phyloP scores from a whole-genome alignment of 2,888 invertebrate species.

The Cataglyphis cursor region DNA sequence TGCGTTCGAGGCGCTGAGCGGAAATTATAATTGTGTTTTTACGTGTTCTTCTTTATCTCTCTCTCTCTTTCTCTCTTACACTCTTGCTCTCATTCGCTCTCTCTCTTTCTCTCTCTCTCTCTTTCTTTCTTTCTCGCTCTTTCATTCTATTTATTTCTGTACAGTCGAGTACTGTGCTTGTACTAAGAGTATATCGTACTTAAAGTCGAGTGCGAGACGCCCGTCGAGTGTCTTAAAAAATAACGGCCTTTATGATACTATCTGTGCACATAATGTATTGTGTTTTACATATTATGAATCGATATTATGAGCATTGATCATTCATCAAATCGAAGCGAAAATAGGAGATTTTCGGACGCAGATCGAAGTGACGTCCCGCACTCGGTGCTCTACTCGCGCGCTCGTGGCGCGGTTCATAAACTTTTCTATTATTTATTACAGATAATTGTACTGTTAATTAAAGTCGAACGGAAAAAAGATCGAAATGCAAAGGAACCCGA shows the following conservation, averaged over 20 bases:
- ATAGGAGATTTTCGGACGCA: not conserved
- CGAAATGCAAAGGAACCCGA: slow-evolving; percentile 76
- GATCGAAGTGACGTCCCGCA: slow-evolving; percentile 55
- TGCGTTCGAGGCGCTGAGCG: slow-evolving; percentile 86
- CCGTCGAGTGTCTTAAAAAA: slow-evolving; percentile 32
- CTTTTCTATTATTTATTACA: slow-evolving; percentile 74
- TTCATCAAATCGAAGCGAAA: slow-evolving; percentile 12
- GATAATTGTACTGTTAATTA: slow-evolving; percentile 81
- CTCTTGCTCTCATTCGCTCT: slow-evolving; percentile 38
- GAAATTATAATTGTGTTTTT: slow-evolving; percentile 78
- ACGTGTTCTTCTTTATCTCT: slow-evolving; percentile 68
- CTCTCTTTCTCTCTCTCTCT: slow-evolving; percentile 29
- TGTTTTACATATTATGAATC: slow-evolving; percentile 8
- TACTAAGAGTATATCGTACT: slow-evolving; percentile 82
- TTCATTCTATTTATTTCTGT: slow-evolving; percentile 59
- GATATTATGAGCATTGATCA: not conserved
- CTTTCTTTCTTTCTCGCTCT: slow-evolving; percentile 26
- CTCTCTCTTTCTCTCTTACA: slow-evolving; percentile 29
- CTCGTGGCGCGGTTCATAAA: slow-evolving; percentile 61
- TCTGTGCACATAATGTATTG: not conserved
- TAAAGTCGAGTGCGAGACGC: slow-evolving; percentile 67
- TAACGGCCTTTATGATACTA: slow-evolving; percentile 14
- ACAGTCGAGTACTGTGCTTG: slow-evolving; percentile 79
- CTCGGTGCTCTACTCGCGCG: slow-evolving; percentile 57
- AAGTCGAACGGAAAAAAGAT: slow-evolving; percentile 71